Conservation (phyloP, 2,113 vertebrate species). For the Tretioscincus oriximinensis region DNA sequence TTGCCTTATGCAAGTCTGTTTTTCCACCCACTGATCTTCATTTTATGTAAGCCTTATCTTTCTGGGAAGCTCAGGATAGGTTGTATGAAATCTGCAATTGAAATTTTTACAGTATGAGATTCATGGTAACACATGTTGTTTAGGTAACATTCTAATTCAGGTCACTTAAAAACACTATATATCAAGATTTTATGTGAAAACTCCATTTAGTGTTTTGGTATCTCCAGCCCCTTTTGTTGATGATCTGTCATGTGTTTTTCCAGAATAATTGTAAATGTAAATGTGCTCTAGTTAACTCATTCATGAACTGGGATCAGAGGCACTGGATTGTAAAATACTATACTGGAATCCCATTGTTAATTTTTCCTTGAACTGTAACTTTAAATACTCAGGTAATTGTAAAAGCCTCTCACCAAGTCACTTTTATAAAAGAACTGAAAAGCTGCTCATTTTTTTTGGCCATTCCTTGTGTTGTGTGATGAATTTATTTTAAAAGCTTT, state of each 20-base stretch:
- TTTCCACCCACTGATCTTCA: conserved; percentile 32
- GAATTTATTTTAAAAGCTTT: neutral
- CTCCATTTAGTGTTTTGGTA: conserved; percentile 53
- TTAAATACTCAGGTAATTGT: conserved; percentile 74
- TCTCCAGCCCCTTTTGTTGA: conserved; percentile 67
- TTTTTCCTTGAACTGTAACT: conserved; percentile 70
- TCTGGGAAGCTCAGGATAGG: conserved; percentile 51
- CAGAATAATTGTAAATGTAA: conserved; percentile 58
- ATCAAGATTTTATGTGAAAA: conserved; percentile 33
- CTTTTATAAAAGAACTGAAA: conserved; percentile 73
- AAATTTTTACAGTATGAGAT: conserved; percentile 2
- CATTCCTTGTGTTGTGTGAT: conserved; percentile 36
- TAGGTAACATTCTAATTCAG: conserved; percentile 1
- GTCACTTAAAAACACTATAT: conserved; percentile 30
- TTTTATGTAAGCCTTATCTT: conserved; percentile 52
- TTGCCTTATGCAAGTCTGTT: conserved; percentile 42
- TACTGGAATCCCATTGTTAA: conserved; percentile 65
- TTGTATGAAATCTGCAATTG: conserved; percentile 37
- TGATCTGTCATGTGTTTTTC: conserved; percentile 46
- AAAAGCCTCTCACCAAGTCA: conserved; percentile 67
- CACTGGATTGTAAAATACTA: conserved; percentile 72
- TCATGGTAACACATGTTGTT: neutral
- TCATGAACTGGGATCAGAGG: conserved; percentile 57
- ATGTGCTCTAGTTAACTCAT: conserved; percentile 64
- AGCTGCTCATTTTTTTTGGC: conserved; percentile 20